phyloP scores from a whole-genome alignment of 2,113 vertebrate species.

The Maccullochella peelii region DNA sequence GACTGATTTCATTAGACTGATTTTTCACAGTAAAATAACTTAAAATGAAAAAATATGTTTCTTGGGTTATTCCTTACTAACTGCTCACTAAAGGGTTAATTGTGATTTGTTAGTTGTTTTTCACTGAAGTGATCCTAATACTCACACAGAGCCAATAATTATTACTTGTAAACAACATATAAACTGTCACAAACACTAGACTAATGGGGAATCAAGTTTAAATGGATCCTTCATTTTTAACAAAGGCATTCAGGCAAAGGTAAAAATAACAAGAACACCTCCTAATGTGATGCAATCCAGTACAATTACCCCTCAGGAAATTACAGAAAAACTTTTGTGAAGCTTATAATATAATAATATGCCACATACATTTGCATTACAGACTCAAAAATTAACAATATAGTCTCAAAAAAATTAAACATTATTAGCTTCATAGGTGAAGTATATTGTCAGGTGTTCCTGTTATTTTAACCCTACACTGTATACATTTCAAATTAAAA shows the following conservation, averaged over 20 bases:
- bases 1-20: background rate
- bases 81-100: background rate
- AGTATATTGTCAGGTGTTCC: background rate
- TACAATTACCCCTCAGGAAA: background rate
- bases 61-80: background rate
- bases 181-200: background rate
- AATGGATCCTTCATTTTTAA: background rate
- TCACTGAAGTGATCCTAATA: background rate
- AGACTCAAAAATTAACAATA: background rate
- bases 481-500: background rate
- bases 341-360: background rate
- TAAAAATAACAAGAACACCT: background rate
- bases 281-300: background rate
- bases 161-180: background rate
- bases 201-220: background rate
- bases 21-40: background rate
- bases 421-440: background rate
- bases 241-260: background rate
- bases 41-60: background rate
- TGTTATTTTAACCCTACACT: background rate
- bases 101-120: slow-evolving; percentile 14
- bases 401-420: background rate
- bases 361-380: background rate
- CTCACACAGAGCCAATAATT: background rate
- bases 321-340: background rate